These are phyloP conservation scores for Aricia agestis DNA, from an alignment of 1,140 invertebrate genomes.

Conservation along the genomic window DNA sequence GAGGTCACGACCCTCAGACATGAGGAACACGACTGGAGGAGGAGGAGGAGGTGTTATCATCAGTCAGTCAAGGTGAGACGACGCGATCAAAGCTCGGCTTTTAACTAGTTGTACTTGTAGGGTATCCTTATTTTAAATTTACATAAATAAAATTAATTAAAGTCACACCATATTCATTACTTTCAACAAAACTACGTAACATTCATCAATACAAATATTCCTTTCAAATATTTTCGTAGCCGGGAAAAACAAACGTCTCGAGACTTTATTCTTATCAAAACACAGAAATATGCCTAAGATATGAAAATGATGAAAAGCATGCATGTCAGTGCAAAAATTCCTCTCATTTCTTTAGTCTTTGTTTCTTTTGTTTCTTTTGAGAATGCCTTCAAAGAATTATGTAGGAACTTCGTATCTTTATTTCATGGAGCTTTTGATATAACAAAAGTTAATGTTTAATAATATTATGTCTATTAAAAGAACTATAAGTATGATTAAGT, in stretches of 20 bases:
- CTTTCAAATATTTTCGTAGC: background rate
- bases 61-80: no score
- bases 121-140: no score
- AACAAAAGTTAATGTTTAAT: no score
- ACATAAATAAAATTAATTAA: no score
- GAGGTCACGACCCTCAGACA: no score
- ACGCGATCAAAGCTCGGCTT: no score
- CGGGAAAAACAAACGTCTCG: background rate
- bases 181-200: background rate
- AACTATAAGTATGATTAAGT: no score
- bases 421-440: background rate
- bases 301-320: background rate
- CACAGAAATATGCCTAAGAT: background rate
- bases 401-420: background rate
- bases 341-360: background rate
- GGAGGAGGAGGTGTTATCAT: no score
- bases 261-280: background rate
- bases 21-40: no score
- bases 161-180: no score
- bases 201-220: background rate
- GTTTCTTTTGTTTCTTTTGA: background rate
- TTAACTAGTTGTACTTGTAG: no score
- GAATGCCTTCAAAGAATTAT: constrained; percentile 2
- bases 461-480: no score
- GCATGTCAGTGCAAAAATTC: constrained; percentile 6